These are phyloP conservation scores for Apotomis capreana DNA, from an alignment of 2,888 invertebrate species.

Conservation along the genomic window DNA sequence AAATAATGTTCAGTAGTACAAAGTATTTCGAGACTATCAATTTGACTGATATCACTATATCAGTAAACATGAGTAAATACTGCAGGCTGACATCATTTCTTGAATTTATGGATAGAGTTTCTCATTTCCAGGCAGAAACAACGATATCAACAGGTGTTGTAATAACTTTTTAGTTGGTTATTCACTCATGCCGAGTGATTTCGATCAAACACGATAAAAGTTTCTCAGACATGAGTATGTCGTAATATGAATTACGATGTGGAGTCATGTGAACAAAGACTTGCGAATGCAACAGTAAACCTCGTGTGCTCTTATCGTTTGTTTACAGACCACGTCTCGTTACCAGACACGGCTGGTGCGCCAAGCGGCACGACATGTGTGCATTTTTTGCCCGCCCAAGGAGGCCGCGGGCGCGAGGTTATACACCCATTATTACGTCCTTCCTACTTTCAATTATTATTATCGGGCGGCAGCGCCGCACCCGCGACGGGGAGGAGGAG, in stretches of 20 bases:
- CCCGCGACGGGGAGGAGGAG: conserved; percentile 82
- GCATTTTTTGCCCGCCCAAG: conserved; percentile 84
- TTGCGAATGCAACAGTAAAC: conserved; percentile 55
- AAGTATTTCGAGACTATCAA: background rate
- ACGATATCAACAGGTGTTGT: background rate
- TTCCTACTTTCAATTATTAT: conserved; percentile 84
- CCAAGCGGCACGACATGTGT: conserved; percentile 74
- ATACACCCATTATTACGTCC: conserved; percentile 84
- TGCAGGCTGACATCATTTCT: conserved; percentile 14
- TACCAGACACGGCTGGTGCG: conserved; percentile 60
- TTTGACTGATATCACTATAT: background rate
- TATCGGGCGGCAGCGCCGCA: conserved; percentile 81
- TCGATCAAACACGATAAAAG: conserved; percentile 59
- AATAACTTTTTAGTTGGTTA: background rate
- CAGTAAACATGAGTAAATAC: conserved; percentile 8
- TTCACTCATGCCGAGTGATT: conserved; percentile 44
- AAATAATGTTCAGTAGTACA: background rate
- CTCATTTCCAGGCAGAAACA: background rate
- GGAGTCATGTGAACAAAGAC: conserved; percentile 68
- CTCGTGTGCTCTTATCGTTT: conserved; percentile 60
- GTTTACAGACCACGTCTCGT: conserved; percentile 65
- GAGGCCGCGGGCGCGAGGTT: conserved; percentile 83
- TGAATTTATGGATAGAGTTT: background rate
- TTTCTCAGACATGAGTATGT: conserved; percentile 58
- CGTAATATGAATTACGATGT: conserved; percentile 56